phyloP scores from a whole-genome alignment of 1,140 invertebrate species.

The Wiebesia pumilae region DNA sequence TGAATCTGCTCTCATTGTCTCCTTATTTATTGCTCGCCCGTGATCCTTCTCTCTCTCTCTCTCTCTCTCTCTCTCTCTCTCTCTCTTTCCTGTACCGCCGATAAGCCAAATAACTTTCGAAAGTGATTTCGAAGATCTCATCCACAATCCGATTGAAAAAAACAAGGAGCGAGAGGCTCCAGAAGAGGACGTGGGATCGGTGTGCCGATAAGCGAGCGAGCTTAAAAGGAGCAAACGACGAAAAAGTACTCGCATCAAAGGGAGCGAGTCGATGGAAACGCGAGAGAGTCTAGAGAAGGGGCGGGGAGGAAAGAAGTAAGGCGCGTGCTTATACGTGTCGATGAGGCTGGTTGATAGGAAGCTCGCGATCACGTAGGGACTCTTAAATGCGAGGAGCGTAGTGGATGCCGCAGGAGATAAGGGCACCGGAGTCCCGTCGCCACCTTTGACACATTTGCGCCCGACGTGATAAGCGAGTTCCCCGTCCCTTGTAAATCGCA shows the following conservation, averaged over 20 bases:
- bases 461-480: neutral
- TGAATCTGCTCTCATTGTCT: neutral
- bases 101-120: neutral
- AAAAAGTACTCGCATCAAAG: neutral
- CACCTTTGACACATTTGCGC: constrained; percentile 44
- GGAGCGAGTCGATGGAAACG: neutral
- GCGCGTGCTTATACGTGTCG: constrained; percentile 28
- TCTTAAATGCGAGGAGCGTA: neutral
- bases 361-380: neutral
- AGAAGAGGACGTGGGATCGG: neutral
- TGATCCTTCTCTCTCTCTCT: neutral
- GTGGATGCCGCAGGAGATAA: constrained; percentile 33
- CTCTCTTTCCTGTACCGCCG: no score
- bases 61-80: neutral
- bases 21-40: neutral
- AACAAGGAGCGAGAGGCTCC: neutral
- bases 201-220: neutral
- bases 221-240: neutral
- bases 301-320: neutral
- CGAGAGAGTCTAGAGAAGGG: neutral
- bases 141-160: neutral
- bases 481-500: constrained; percentile 17
- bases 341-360: neutral
- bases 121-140: neutral
- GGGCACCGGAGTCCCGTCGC: neutral